Conservation (phyloP, 1,140 invertebrate genomes). For the Hylaeus anthracinus region DNA sequence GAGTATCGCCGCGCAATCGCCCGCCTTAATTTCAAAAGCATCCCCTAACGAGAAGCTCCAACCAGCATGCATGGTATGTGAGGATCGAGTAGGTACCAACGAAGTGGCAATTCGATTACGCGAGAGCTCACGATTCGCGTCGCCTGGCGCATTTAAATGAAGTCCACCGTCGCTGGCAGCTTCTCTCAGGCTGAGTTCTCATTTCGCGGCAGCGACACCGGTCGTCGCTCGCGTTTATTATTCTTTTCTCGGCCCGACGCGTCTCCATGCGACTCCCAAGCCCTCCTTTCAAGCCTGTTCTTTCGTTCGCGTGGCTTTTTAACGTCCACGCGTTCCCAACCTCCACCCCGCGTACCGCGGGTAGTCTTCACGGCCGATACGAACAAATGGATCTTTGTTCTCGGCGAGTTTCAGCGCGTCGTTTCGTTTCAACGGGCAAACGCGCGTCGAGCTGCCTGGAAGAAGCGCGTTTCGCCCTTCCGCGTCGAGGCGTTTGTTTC, state of each 20-base stretch:
- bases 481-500: background rate
- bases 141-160: background rate
- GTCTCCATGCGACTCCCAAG: slow-evolving; percentile 18
- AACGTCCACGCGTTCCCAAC: background rate
- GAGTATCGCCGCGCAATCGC: no score
- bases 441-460: background rate
- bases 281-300: slow-evolving; percentile 23
- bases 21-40: no score
- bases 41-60: no score
- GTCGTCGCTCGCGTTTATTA: slow-evolving; percentile 25
- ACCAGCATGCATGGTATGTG: background rate
- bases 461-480: background rate
- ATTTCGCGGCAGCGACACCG: slow-evolving; percentile 22
- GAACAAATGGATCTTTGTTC: slow-evolving; percentile 37
- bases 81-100: background rate
- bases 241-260: slow-evolving; percentile 21
- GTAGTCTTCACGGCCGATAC: slow-evolving; percentile 16
- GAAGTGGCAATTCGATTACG: slow-evolving; percentile 11
- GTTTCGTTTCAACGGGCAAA: background rate
- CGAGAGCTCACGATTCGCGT: background rate
- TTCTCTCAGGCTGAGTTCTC: slow-evolving; percentile 4
- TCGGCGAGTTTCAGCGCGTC: background rate
- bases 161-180: background rate
- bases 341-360: background rate
- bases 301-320: slow-evolving; percentile 37